These are phyloP conservation scores for Leptonema lineaticorne DNA, from an alignment of 1,140 invertebrate genomes.

Conservation along the genomic window DNA sequence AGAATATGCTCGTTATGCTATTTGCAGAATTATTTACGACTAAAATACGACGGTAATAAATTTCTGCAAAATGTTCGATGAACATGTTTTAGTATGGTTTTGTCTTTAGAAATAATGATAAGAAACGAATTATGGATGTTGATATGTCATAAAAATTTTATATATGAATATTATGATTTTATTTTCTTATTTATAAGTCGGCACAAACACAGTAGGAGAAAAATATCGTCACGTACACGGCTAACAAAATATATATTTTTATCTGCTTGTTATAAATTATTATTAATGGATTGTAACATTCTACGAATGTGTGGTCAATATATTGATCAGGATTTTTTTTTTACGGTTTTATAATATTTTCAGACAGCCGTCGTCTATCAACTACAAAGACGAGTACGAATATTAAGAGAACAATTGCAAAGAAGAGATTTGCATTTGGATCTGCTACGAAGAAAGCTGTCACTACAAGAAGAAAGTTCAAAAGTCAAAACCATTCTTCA, in stretches of 20 bases:
- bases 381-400: slow-evolving; percentile 76
- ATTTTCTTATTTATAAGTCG: too few relatives aligned
- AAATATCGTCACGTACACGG: neutral
- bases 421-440: slow-evolving; percentile 89
- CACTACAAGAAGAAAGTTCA: slow-evolving; percentile 75
- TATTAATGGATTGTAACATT: too few relatives aligned
- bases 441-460: slow-evolving; percentile 80
- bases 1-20: neutral
- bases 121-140: too few relatives aligned
- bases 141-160: too few relatives aligned
- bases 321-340: neutral
- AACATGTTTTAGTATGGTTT: neutral
- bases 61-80: neutral
- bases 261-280: too few relatives aligned
- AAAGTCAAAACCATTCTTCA: slow-evolving; percentile 66
- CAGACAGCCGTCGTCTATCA: slow-evolving; percentile 83
- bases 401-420: slow-evolving; percentile 84
- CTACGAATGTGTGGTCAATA: neutral
- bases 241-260: too few relatives aligned
- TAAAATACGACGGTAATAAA: neutral
- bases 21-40: neutral
- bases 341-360: neutral
- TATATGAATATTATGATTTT: too few relatives aligned
- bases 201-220: neutral
- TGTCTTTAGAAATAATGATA: too few relatives aligned